phyloP scores from a whole-genome alignment of 2,888 invertebrate species.

The Ryuthela nishihirai region DNA sequence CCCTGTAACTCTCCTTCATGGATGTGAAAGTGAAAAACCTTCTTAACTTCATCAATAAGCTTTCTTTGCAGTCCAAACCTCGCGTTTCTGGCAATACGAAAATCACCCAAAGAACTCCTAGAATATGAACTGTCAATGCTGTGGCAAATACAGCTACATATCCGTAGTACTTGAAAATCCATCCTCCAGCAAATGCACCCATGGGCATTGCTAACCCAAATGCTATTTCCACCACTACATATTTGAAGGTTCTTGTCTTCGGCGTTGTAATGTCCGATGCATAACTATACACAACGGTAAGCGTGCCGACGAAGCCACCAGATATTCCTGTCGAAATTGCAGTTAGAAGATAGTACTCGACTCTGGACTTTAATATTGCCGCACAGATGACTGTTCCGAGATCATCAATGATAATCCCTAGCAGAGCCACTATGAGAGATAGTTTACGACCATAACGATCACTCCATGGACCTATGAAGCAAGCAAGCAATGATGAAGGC shows the following conservation, averaged over 20 bases:
- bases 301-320: slow-evolving; percentile 20
- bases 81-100: slow-evolving; percentile 25
- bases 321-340: slow-evolving; percentile 16
- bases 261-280: slow-evolving; percentile 23
- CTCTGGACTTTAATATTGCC: slow-evolving; percentile 3
- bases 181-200: slow-evolving; percentile 15
- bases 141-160: slow-evolving; percentile 6
- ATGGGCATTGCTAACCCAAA: slow-evolving; percentile 66
- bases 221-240: slow-evolving; percentile 34
- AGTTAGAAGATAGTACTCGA: slow-evolving; percentile 11
- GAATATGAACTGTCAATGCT: slow-evolving; percentile 5
- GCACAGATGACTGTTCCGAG: slow-evolving; percentile 15
- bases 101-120: slow-evolving; percentile 9
- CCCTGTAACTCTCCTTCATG: slow-evolving; percentile 7
- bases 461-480: slow-evolving; percentile 41
- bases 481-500: slow-evolving; percentile 21
- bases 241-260: slow-evolving; percentile 25
- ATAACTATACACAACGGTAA: slow-evolving; percentile 28
- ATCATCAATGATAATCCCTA: slow-evolving; percentile 19
- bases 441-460: slow-evolving; percentile 40
- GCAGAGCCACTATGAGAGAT: slow-evolving; percentile 14
- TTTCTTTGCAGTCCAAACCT: slow-evolving; percentile 11
- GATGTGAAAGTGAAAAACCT: slow-evolving; percentile 8
- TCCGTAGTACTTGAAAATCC: not conserved
- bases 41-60: slow-evolving; percentile 2